These are phyloP conservation scores for Orbicella faveolata DNA, from an alignment of 64 coral and sea anemone genomes.

Conservation along the genomic window DNA sequence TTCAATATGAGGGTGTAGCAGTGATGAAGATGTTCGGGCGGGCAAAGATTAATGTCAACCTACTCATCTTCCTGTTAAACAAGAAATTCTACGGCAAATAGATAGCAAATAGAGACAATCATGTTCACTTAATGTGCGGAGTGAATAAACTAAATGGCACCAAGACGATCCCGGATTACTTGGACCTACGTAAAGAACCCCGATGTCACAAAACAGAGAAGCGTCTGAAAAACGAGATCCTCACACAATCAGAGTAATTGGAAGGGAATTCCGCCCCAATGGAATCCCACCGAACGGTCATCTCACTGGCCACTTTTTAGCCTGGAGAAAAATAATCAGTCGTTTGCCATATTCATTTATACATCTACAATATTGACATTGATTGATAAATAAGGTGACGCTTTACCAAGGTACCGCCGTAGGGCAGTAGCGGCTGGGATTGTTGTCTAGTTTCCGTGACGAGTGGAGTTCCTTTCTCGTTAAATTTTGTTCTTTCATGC, in stretches of 20 bases:
- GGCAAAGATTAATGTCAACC: constrained; percentile 96
- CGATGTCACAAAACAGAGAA: neutral
- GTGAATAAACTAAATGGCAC: neutral
- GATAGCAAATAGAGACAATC: neutral
- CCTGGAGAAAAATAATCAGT: neutral
- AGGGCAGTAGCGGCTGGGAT: too few species aligned
- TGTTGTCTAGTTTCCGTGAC: too few species aligned
- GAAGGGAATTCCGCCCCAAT: too few species aligned
- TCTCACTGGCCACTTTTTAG: neutral
- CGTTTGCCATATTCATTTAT: too few species aligned
- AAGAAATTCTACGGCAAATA: constrained; percentile 99
- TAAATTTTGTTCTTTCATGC: too few species aligned
- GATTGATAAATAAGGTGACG: too few species aligned
- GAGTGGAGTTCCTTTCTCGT: too few species aligned
- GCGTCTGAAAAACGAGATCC: neutral
- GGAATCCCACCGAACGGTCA: too few species aligned
- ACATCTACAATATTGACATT: too few species aligned
- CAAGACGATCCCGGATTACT: neutral
- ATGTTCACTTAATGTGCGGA: neutral
- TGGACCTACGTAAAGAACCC: neutral
- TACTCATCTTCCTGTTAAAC: constrained; percentile 95
- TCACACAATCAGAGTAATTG: neutral
- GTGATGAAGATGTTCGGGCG: constrained; percentile 99
- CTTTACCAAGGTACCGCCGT: too few species aligned
- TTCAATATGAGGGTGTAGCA: constrained; percentile 96